Conservation (phyloP, 2,797 vertebrate genomes). For the Carapus acus region DNA sequence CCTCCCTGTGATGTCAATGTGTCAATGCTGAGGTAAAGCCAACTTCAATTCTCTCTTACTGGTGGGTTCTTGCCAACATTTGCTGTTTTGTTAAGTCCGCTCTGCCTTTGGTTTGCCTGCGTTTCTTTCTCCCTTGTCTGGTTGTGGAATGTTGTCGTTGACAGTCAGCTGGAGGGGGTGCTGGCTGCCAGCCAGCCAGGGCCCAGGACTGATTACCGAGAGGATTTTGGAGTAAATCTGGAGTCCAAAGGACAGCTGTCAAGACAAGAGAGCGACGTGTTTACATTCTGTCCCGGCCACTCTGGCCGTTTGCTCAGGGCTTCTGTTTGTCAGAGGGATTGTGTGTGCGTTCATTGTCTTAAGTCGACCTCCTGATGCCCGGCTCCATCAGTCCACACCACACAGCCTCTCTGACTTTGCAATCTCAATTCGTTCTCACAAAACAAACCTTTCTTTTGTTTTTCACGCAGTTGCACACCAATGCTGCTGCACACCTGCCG, state of each 20-base stretch:
- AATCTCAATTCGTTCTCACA: not conserved
- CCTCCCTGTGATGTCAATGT: slow-evolving; percentile 45
- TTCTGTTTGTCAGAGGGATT: slow-evolving; percentile 38
- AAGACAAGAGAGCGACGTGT: slow-evolving; percentile 36
- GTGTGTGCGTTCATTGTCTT: slow-evolving; percentile 36
- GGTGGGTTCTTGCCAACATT: not conserved
- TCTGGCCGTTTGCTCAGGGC: slow-evolving; percentile 16
- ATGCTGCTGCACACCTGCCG: too few relatives aligned
- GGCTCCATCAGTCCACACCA: slow-evolving; percentile 5
- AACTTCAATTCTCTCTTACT: slow-evolving; percentile 38
- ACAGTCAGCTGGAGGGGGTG: slow-evolving; percentile 19
- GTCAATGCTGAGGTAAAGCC: slow-evolving; percentile 55
- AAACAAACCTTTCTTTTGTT: too few relatives aligned
- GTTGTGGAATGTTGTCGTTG: slow-evolving; percentile 52
- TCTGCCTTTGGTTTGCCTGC: not conserved
- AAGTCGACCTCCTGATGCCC: not conserved
- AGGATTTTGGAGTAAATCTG: slow-evolving; percentile 6
- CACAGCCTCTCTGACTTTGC: slow-evolving; percentile 1
- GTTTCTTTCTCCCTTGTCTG: slow-evolving; percentile 18
- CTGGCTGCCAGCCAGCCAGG: not conserved
- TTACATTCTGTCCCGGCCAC: slow-evolving; percentile 28
- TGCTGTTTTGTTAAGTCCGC: slow-evolving; percentile 4
- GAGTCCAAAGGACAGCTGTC: slow-evolving; percentile 53
- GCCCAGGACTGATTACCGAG: slow-evolving; percentile 9
- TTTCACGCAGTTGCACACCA: too few relatives aligned